Evolutionary conservation across 1,140 invertebrate species (phyloP), one percentile per base, ranked within the genome.

Genomic region (Portunus trituberculatus): DNA sequence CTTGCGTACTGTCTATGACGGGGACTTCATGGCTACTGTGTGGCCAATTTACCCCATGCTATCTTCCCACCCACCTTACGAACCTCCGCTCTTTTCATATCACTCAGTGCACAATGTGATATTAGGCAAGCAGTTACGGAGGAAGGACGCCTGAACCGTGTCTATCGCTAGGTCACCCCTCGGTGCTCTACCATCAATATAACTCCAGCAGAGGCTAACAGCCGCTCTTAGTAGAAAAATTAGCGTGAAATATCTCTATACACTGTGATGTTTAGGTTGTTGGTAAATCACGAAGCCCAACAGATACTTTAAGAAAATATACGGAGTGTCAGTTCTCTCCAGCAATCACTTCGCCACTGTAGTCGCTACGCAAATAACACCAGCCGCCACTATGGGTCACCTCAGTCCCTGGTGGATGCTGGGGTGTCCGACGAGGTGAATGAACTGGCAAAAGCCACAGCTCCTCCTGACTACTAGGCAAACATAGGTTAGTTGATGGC

Each of bases 41-140:
- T 88, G 83, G 92, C 92, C 92, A 32, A 25, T 28, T 86, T 0
- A 20, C 84, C 92, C 45, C 76, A 45, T 31, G 45, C 59, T 46
- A 52, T 46, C 93, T 59, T 94, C 89, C 89, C 93, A 94, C 88
- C 83, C 48, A 92, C 39, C 25, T 95, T 91, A 59, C 28, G 52
- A 95, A 52, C 83, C 84, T 91, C 84, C 46, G 29, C 84, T 91
- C 59, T 59, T 83, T 89, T 82, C 52, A 86, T 45, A 93, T 88
- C 94, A 95, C 94, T 95, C 91, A 95, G 84, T 95, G 91, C 94
- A 95, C 84, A 87, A 95, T 95, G 94, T 95, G 94, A 95, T 95
- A 95, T 95, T 95, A 95, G 94, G 39, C 91, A 92, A 88, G 82
- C 31, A 94, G 83, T 94, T 45, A 46, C 39, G 45, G 88, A 46